A percentile compares a stretch with the other conserved stretches of the same genome.
These are phyloP conservation scores for Diaphora mendica DNA, from an alignment of 2,888 invertebrate genomes.

Conservation along the genomic window DNA sequence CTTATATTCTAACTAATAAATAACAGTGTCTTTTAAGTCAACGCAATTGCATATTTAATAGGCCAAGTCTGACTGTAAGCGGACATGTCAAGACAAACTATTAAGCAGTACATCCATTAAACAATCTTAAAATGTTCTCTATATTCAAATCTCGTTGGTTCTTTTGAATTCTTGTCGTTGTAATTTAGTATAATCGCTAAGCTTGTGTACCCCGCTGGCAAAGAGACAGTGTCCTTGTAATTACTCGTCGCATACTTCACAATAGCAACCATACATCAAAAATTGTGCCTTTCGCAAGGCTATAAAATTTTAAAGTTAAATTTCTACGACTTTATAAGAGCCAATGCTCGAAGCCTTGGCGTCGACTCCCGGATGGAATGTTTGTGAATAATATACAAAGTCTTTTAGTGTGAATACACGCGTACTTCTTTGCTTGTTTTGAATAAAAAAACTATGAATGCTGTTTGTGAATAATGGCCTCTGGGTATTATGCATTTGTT, in stretches of 20 bases:
- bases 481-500: not conserved
- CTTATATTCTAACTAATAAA: slow-evolving; percentile 34
- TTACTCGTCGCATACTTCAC: slow-evolving; percentile 53
- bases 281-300: slow-evolving; percentile 67
- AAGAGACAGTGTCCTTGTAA: slow-evolving; percentile 38
- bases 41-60: slow-evolving; percentile 21
- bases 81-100: not conserved
- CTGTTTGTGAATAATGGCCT: not conserved
- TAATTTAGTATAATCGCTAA: not conserved
- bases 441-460: not conserved
- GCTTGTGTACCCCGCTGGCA: slow-evolving; percentile 26
- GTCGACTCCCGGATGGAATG: slow-evolving; percentile 3
- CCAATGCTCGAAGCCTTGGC: slow-evolving; percentile 6
- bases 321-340: slow-evolving; percentile 48
- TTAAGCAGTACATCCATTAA: not conserved
- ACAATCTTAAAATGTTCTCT: not conserved
- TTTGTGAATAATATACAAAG: slow-evolving; percentile 4
- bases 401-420: not conserved
- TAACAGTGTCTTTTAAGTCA: slow-evolving; percentile 32
- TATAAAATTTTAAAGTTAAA: slow-evolving; percentile 77
- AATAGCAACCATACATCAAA: slow-evolving; percentile 62
- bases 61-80: slow-evolving; percentile 12
- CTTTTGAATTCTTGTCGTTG: not conserved
- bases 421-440: not conserved
- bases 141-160: not conserved